Evolutionary conservation across 30 jellyfish, hydroid and myxozoan genomes (phyloP), one percentile per base, ranked within the genome.

Genomic region (Turritopsis rubra): DNA sequence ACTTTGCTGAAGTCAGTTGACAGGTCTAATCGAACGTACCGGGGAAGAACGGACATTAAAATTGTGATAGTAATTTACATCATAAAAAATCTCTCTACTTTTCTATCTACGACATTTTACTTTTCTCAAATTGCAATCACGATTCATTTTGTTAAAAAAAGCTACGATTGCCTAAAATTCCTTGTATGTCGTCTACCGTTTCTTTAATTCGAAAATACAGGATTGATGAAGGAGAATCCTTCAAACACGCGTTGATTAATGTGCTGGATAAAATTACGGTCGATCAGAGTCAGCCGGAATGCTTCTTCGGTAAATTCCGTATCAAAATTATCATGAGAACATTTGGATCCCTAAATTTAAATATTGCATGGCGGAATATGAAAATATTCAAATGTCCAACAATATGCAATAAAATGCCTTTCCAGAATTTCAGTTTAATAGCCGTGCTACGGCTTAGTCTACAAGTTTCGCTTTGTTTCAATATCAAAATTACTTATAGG

Each of bases 231-330:
- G 3, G 98, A 87, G 85, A 92, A 92, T 8, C 92, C 92, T 79
- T 87, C 98, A 79, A 92, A 92, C 18, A 88, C 98, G 3, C 98
- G 90, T 54, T 88, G 98, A 71, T 92, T 96, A 66, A 92, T 88
- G 73, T 92, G 95, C 82, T 88, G 94, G 29, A 92, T 70, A 86
- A 92, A 92, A 54, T 75, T 88, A 65, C 98, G 78, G 90, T 92
- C 98, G 79, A 92, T 88, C 29, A 96, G 98, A 8, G 96, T 92
- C 83, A 92, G 73, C 24, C 98, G 93, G 65, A 96, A 91, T 9
- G 98, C 98, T 77, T 92, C 98, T 30, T 89, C 96, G 8, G 98
- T 92, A 85, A 92, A 92, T 71, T 92, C 98, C 21, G 98, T 92
- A 75, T 92, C 98, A 77, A 92, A 92, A 66, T 92, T 92, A 82